A percentile compares a stretch with the other conserved stretches of the same genome.
These are phyloP conservation scores for Glyphotaelius pellucidus DNA, from an alignment of 2,888 invertebrate genomes.

Conservation along the genomic window DNA sequence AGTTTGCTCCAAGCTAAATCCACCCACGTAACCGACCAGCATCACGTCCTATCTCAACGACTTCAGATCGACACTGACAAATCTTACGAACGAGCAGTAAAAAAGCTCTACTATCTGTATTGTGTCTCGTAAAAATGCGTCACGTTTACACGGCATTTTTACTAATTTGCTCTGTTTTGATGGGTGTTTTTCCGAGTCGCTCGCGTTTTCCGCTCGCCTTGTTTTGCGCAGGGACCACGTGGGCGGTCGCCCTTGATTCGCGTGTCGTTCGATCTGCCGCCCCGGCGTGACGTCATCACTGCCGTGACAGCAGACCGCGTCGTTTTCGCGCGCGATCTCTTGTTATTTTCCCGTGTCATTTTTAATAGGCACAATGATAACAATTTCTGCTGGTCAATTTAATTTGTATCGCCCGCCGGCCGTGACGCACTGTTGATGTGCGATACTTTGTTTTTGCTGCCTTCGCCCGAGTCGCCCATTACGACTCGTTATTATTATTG, in stretches of 20 bases:
- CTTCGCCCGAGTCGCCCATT: background rate
- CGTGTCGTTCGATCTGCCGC: slow-evolving; percentile 45
- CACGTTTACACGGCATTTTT: background rate
- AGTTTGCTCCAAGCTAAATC: background rate
- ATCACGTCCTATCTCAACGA: background rate
- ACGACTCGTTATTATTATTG: background rate
- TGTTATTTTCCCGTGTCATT: slow-evolving; percentile 32
- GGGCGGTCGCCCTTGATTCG: slow-evolving; percentile 47
- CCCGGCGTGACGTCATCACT: slow-evolving; percentile 39
- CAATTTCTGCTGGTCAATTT: slow-evolving; percentile 16
- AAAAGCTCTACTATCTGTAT: background rate
- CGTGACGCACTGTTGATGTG: slow-evolving; percentile 29
- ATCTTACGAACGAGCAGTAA: background rate
- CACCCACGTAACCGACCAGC: background rate
- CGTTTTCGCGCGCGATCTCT: slow-evolving; percentile 34
- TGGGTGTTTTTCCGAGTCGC: background rate
- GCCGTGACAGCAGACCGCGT: slow-evolving; percentile 26
- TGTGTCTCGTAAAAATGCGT: background rate
- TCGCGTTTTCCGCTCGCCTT: slow-evolving; percentile 28
- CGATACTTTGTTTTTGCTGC: slow-evolving; percentile 3
- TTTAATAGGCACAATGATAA: slow-evolving; percentile 9
- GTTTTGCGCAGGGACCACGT: slow-evolving; percentile 51
- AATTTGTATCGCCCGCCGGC: background rate
- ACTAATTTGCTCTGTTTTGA: background rate
- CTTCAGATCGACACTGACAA: background rate